These are phyloP conservation scores for Ips nitidus DNA, from an alignment of 1,140 invertebrate species.

Conservation along the genomic window DNA sequence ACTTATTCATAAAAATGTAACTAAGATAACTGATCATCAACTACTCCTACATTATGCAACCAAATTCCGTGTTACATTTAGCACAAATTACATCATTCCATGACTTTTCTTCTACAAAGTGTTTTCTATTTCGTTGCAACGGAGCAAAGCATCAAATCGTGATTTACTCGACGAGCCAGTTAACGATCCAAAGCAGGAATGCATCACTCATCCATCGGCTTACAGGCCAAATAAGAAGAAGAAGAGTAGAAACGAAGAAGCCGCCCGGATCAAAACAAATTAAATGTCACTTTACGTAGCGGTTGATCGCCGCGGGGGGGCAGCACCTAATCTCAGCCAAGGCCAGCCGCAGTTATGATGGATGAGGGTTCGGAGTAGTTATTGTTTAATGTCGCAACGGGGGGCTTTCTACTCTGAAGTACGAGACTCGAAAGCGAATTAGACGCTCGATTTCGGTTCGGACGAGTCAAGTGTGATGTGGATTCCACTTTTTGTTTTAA, in stretches of 20 bases:
- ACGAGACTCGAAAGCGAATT: constrained; percentile 1
- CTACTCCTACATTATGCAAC: no score
- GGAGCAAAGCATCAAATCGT: no score
- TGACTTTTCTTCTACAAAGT: no score
- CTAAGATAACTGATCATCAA: no score
- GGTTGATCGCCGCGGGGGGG: constrained; percentile 31
- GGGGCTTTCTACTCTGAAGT: constrained; percentile 30
- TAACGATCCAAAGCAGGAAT: background rate
- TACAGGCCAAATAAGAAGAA: background rate
- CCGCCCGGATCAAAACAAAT: constrained; percentile 41
- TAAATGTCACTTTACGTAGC: constrained; percentile 44
- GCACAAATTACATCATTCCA: no score
- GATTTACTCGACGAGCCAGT: background rate
- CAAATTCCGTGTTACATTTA: no score
- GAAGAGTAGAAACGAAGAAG: constrained; percentile 26
- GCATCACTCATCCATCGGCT: constrained; percentile 3
- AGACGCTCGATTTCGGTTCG: background rate
- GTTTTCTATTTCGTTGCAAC: no score
- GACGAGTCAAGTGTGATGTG: background rate
- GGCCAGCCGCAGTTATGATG: constrained; percentile 43
- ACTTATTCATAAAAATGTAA: no score
- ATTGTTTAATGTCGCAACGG: constrained; percentile 50
- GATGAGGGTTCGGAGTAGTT: constrained; percentile 48
- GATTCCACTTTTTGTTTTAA: no score
- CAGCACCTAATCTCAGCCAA: constrained; percentile 44